phyloP scores from a whole-genome alignment of 2,797 vertebrate genomes.

The Malacoraja senta region DNA sequence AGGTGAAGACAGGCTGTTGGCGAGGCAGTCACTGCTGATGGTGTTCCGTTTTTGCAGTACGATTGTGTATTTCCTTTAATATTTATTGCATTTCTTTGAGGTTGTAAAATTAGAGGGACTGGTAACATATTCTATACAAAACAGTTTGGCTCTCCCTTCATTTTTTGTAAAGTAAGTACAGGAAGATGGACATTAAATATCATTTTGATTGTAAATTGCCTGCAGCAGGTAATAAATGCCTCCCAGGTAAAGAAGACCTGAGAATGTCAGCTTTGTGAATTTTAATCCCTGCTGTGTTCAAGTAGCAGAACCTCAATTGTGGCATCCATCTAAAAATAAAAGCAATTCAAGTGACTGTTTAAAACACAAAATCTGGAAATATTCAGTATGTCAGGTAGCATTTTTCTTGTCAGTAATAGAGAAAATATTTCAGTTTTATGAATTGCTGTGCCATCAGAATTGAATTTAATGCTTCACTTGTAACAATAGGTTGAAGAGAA shows the following conservation, averaged over 20 bases:
- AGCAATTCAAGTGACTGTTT: background rate
- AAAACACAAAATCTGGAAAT: no score
- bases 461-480: no score
- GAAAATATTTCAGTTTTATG: no score
- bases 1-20: no score
- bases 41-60: no score
- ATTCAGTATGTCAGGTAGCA: no score
- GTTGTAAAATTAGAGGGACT: background rate
- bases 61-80: background rate
- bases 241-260: background rate
- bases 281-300: background rate
- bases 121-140: background rate
- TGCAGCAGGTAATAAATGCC: background rate
- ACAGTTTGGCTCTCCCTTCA: background rate
- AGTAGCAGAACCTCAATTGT: background rate
- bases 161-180: no score
- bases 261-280: background rate
- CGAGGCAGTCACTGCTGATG: no score
- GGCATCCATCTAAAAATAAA: no score
- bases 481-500: no score
- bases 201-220: background rate
- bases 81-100: background rate
- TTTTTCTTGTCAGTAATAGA: no score
- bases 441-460: no score
- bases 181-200: background rate